These are phyloP conservation scores for Drosophila macrothrix DNA, from an alignment of 2,888 invertebrate species.

Conservation along the genomic window DNA sequence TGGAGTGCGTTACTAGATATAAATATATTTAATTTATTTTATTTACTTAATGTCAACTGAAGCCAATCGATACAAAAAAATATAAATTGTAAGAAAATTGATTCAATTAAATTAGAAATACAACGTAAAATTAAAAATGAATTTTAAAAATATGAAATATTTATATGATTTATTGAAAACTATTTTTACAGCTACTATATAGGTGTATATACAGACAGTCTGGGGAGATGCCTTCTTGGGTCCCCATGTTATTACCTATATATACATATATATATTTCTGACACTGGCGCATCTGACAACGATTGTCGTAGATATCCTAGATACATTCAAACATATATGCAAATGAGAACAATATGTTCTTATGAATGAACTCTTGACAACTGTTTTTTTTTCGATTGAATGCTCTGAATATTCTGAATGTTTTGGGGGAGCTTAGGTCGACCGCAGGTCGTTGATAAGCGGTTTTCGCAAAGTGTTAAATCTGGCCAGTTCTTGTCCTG, in stretches of 20 bases:
- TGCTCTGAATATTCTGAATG: conserved; percentile 39
- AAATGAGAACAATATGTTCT: conserved; percentile 36
- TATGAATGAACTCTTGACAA: conserved; percentile 40
- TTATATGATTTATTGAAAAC: not conserved
- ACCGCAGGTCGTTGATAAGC: conserved; percentile 50
- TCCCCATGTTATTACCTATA: not conserved
- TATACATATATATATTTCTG: not conserved
- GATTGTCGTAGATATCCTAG: not conserved
- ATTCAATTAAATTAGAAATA: not conserved
- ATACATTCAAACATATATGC: conserved; percentile 13
- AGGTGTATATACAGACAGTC: not conserved
- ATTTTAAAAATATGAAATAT: not conserved
- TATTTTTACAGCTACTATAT: not conserved
- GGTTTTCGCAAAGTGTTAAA: conserved; percentile 68
- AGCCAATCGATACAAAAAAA: not conserved
- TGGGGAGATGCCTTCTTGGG: not conserved
- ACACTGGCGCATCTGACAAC: not conserved
- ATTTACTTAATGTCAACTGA: not conserved
- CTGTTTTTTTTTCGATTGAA: conserved; percentile 9
- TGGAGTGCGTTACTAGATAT: not conserved
- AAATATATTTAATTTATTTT: not conserved
- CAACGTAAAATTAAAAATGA: not conserved
- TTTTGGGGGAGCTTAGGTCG: conserved; percentile 35
- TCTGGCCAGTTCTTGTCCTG: conserved; percentile 17
- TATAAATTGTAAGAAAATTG: not conserved